Base-by-base conservation (phyloP, 2,888 invertebrate genomes). In the Harpalus rubripes region DNA sequence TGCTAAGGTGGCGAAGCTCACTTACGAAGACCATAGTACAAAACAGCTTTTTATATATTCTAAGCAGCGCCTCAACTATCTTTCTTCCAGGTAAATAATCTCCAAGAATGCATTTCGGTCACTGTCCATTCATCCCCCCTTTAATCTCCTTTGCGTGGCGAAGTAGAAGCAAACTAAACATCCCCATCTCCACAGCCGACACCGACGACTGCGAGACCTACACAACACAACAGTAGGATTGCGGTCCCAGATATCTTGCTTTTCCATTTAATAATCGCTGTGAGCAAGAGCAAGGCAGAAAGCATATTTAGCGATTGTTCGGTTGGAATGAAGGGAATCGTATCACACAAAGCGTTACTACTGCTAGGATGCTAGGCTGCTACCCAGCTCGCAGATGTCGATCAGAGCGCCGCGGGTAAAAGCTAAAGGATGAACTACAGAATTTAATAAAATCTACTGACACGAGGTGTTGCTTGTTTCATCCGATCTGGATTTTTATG, bases 251-350 rank as follows among this genome's bases (percentile, higher is more conserved):
- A 83, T 72, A 83, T 83, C 72, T 76, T 83, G 83, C 41, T 83
- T 83, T 83, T 74, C 83, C 59, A 83, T 83, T 83, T 76, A 83
- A 83, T 83, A 76, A 76, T 72, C 74, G 74, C 22, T 56, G 83
- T 76, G 26, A 78, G 78, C 78, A 61, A 74, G 56, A 78, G 78
- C 78, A 61, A 74, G 61, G 41, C 72, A 76, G 72, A 76, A 83
- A 76, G 59, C 83, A 83, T 83, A 74, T 83, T 83, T 76, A 76
- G 83, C 76, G 83, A 83, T 74, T 83, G 76, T 83, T 83, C 83
- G 61, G 58, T 61, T 83, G 81, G 81, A 81, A 81, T 81, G 81
- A 44, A 63, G 44, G 22, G 63, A 63, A 81, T 81, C 65, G 52
- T 81, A 44, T 59, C 41, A 63, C 44, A 79, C 79, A 79, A 81